Conservation (phyloP, 2,888 invertebrate genomes). For the Limnephilus auricula region DNA sequence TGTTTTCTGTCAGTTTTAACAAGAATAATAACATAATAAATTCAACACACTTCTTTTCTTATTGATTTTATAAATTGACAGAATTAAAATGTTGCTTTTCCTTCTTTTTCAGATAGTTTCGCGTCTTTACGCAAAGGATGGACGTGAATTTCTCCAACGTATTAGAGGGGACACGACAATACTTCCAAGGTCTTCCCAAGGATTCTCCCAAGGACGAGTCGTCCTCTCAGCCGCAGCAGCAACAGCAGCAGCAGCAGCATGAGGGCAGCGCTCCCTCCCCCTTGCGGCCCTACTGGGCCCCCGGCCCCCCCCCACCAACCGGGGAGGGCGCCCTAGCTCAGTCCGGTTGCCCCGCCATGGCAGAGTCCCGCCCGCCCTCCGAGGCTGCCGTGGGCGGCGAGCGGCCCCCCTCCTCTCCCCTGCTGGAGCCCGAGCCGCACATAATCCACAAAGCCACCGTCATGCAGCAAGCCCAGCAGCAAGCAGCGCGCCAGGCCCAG, state of each 20-base stretch:
- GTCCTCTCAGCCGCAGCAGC: slow-evolving; percentile 71
- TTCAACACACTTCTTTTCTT: neutral
- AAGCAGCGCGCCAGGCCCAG: slow-evolving; percentile 72
- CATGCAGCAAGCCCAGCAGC: slow-evolving; percentile 76
- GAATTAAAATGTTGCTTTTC: slow-evolving; percentile 36
- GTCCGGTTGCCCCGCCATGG: slow-evolving; percentile 68
- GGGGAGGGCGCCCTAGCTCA: slow-evolving; percentile 69
- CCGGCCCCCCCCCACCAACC: slow-evolving; percentile 70
- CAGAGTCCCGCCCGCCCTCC: slow-evolving; percentile 74
- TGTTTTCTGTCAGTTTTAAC: neutral
- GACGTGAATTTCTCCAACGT: slow-evolving; percentile 88
- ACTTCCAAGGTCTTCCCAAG: slow-evolving; percentile 87
- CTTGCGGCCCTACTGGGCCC: slow-evolving; percentile 68
- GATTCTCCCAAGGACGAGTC: slow-evolving; percentile 73
- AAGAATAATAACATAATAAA: neutral
- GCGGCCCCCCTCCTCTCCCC: slow-evolving; percentile 75
- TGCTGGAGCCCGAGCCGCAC: slow-evolving; percentile 77
- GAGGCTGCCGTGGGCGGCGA: slow-evolving; percentile 71
- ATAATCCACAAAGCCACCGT: slow-evolving; percentile 78
- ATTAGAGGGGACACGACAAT: slow-evolving; percentile 90
- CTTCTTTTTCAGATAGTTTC: slow-evolving; percentile 56
- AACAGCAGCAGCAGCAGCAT: slow-evolving; percentile 68
- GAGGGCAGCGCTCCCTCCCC: slow-evolving; percentile 71
- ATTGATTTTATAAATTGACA: neutral
- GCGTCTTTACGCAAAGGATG: slow-evolving; percentile 77